Evolutionary conservation across 2,797 vertebrate genomes (phyloP), one percentile per base, ranked within the genome.

Genomic region (Microchirus variegatus): DNA sequence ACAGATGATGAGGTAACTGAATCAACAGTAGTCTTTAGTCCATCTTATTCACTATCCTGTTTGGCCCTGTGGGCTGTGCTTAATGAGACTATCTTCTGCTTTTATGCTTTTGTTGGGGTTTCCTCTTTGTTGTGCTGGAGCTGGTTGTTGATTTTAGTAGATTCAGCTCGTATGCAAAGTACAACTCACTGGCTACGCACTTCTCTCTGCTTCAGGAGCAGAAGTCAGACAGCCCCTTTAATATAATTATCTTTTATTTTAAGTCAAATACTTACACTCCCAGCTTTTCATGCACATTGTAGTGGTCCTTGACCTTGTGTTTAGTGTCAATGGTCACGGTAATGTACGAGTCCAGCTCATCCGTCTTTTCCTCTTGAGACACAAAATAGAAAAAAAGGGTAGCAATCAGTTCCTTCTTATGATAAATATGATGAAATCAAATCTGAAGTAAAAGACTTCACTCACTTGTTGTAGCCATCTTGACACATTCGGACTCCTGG

Each of bases 231-330:
- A n/a, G n/a, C n/a, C n/a, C n/a, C n/a, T n/a, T n/a, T n/a, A n/a
- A n/a, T n/a, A n/a, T n/a, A n/a, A 15, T 41, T 41, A 4, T 42
- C 11, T 14, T 42, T 14, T 8, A 8, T 41, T 41, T 42, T 42
- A 42, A 12, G 15, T 14, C 41, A 31, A 4, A 26, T 59, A 81
- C 95, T 94, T 87, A 97, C 95, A 92, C 87, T 74, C 96, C 95
- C n/a, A 97, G 88, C 74, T 93, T 94, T 79, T 97, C 94, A 43
- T 91, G 91, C 64, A 93, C 89, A 0, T 54, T 44, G 83, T 95
- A 97, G 44, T 91, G 61, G 0, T 96, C 94, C 0, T 56, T 91
- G 67, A 92, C 83, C 47, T 89, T 91, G 59, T 92, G 78, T 42
- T 72, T 70, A 64, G 83, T 94, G 81, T 94, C 91, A 35, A 91